Percentiles rank a stretch among this genome's conserved stretches.
phyloP scores from a whole-genome alignment of 1,140 invertebrate genomes.

The Drosophila azteca region DNA sequence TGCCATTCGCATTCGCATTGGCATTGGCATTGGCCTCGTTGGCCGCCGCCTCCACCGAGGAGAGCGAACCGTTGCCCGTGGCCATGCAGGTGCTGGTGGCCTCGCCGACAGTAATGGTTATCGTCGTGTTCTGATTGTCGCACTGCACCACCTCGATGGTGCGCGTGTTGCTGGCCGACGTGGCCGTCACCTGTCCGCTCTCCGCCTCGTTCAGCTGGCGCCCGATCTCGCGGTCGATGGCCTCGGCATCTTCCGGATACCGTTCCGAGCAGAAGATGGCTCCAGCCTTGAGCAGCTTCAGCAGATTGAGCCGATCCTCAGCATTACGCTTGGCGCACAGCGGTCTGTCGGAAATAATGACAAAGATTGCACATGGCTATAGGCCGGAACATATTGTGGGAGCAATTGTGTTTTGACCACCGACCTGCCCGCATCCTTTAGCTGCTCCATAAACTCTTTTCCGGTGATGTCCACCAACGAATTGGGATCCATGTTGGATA shows the following conservation, averaged over 20 bases:
- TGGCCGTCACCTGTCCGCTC: conserved; percentile 57
- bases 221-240: conserved; percentile 78
- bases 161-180: conserved; percentile 57
- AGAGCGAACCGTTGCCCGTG: conserved; percentile 8
- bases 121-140: conserved; percentile 76
- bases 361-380: not conserved
- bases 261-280: conserved; percentile 82
- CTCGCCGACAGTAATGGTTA: conserved; percentile 71
- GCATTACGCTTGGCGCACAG: conserved; percentile 92
- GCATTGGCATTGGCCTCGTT: conserved; percentile 68
- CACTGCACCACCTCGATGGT: conserved; percentile 81
- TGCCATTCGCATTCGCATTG: conserved; percentile 56
- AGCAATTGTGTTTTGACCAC: not conserved
- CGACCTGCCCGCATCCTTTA: conserved; percentile 92
- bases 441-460: conserved; percentile 91
- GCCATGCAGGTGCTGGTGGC: conserved; percentile 39
- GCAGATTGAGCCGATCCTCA: conserved; percentile 91
- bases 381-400: not conserved
- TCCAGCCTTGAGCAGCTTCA: conserved; percentile 85
- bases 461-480: conserved; percentile 91
- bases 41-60: conserved; percentile 42
- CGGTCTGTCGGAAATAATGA: conserved; percentile 81
- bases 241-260: conserved; percentile 81
- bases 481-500: conserved; percentile 94
- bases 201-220: conserved; percentile 72